Conservation (phyloP, 2,888 invertebrate genomes). For the Dichetophora obliterata region DNA sequence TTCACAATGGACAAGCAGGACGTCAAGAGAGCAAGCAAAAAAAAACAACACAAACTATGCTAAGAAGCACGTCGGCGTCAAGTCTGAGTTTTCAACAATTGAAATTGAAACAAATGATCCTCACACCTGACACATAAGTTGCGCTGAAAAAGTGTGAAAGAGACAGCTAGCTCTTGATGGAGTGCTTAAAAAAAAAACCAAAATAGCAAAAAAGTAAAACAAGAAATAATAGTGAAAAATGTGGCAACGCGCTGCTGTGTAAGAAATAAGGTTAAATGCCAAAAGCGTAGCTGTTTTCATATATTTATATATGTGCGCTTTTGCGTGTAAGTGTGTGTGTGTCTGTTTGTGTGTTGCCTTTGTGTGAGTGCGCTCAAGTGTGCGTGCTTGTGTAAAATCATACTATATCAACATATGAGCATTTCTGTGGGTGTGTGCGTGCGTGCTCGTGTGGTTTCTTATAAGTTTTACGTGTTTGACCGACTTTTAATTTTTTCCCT, state of each 20-base stretch:
- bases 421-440: neutral
- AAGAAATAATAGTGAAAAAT: neutral
- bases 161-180: neutral
- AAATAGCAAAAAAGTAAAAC: neutral
- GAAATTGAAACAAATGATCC: conserved; percentile 14
- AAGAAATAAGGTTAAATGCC: neutral
- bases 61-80: neutral
- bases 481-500: neutral
- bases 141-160: neutral
- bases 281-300: neutral
- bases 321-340: neutral
- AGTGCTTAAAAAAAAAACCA: neutral
- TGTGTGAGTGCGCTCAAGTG: neutral
- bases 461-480: conserved; percentile 6
- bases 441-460: neutral
- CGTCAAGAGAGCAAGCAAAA: neutral
- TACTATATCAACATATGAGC: neutral
- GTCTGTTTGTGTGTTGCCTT: neutral
- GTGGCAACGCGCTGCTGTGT: neutral
- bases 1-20: neutral
- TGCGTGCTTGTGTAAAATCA: neutral
- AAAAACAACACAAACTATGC: neutral
- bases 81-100: conserved; percentile 9
- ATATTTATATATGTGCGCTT: neutral
- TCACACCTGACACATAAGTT: neutral